Base-by-base conservation (phyloP, 2,888 invertebrate genomes). In the Xestia xanthographa region DNA sequence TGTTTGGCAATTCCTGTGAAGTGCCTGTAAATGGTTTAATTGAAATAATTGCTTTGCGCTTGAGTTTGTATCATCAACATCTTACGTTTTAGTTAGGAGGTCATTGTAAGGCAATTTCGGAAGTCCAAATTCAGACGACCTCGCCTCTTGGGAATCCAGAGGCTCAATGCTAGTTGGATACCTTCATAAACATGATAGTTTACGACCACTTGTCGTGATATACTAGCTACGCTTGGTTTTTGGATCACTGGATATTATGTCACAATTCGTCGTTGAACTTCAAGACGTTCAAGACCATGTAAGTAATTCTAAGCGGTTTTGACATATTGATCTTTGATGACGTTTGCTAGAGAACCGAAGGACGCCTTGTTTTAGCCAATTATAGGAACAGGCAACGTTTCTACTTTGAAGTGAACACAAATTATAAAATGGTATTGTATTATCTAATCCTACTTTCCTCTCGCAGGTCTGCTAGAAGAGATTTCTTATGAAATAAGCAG, bases 51-150 rank as follows among this genome's bases (percentile, higher is more conserved):
- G 41, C 38, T 38, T 62, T 38, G 65, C 1, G 48, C 14, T n/a
- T 66, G 20, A 26, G 29, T 43, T 41, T 26, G 41, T 63, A n/a
- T 14, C 22, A 63, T 63, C 41, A 63, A 29, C 17, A 20, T 58
- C 56, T n/a, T n/a, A 29, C 5, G 17, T 29, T 29, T 69, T 12
- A 29, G 11, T 29, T 29, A 8, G n/a, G 22, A 29, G 12, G 8
- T 70, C 29, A 72, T 68, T 29, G n/a, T 17, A 72, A 53, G 41
- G 70, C 72, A 17, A 41, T 20, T 17, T 72, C 0, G 34, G 5
- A 8, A 29, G 29, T 50, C 6, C 8, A 62, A 43, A 20, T 74
- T 75, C 2, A 9, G 20, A 20, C 20, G 4, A 41, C 26, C 45
- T 41, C 29, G 12, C 14, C 12, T 41, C 17, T 72, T 60, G 6